Conservation (phyloP, 1,140 invertebrate genomes). For the Choristoneura fumiferana region DNA sequence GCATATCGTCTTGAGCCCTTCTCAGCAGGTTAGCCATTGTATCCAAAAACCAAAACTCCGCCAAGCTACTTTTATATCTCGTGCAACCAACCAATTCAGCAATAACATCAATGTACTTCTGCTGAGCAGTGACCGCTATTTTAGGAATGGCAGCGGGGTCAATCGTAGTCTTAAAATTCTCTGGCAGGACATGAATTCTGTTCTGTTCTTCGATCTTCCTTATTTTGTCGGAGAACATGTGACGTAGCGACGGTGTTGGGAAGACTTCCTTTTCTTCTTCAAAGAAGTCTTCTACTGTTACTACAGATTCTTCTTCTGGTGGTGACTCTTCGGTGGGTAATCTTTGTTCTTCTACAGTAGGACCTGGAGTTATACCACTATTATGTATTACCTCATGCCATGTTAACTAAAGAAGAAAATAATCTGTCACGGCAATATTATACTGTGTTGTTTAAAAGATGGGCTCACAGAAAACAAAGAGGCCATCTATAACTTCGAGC, state of each 20-base stretch:
- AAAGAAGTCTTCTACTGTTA: conserved; percentile 27
- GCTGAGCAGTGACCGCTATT: conserved; percentile 44
- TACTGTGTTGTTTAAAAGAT: no score
- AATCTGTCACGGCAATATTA: no score
- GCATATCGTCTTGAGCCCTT: conserved; percentile 51
- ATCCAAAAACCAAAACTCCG: conserved; percentile 69
- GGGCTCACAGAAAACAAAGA: no score
- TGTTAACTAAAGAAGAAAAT: no score
- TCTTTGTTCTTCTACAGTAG: conserved; percentile 26
- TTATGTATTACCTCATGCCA: no score
- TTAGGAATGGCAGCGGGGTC: conserved; percentile 54
- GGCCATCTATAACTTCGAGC: no score
- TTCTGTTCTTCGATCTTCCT: conserved; percentile 48
- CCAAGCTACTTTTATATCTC: conserved; percentile 52
- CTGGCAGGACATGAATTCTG: conserved; percentile 56
- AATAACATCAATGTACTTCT: conserved; percentile 58
- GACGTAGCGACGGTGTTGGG: conserved; percentile 51
- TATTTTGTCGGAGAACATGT: conserved; percentile 45
- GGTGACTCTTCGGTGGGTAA: not conserved
- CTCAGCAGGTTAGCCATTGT: conserved; percentile 61
- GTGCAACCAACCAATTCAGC: conserved; percentile 53
- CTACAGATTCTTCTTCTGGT: not conserved
- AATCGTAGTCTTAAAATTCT: conserved; percentile 50
- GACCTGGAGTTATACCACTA: no score
- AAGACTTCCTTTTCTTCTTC: conserved; percentile 47